Conservation (phyloP, 23 tunicate genomes). For the Ascidia mentula region DNA sequence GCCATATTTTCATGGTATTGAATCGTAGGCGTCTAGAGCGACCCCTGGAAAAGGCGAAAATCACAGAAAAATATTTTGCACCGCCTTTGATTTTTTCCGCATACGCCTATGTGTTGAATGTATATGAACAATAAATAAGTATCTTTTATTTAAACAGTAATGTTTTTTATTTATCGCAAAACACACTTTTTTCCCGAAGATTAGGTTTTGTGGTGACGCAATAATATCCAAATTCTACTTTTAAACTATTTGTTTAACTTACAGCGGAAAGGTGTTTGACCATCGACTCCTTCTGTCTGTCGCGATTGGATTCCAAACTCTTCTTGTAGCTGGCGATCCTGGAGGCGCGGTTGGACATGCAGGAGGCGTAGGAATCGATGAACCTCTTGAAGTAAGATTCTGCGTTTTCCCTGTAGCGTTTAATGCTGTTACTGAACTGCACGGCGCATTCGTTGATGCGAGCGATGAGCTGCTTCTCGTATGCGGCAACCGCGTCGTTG, state of each 20-base stretch:
- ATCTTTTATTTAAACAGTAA: too few species aligned
- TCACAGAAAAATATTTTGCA: too few species aligned
- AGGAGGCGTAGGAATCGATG: constrained; percentile 11
- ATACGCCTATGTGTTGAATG: too few species aligned
- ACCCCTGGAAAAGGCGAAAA: too few species aligned
- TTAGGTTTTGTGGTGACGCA: not conserved
- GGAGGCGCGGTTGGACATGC: constrained; percentile 23
- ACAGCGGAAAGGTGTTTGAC: not conserved
- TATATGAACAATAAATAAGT: too few species aligned
- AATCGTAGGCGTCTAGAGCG: too few species aligned
- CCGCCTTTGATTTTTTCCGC: too few species aligned
- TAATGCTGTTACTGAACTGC: not conserved
- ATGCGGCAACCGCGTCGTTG: not conserved
- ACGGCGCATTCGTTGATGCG: constrained; percentile 5
- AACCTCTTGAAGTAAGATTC: constrained; percentile 9
- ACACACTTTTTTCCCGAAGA: too few species aligned
- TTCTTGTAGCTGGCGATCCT: constrained; percentile 41
- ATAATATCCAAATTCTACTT: not conserved
- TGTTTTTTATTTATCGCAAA: too few species aligned
- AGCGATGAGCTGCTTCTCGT: constrained; percentile 6
- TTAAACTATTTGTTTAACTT: too few species aligned
- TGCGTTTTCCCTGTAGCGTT: constrained; percentile 13
- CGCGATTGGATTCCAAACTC: constrained; percentile 19
- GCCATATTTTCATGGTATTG: too few species aligned
- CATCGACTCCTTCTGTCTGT: not conserved